Conservation (phyloP, 2,113 vertebrate genomes). For the Nycticryphes semicollaris region DNA sequence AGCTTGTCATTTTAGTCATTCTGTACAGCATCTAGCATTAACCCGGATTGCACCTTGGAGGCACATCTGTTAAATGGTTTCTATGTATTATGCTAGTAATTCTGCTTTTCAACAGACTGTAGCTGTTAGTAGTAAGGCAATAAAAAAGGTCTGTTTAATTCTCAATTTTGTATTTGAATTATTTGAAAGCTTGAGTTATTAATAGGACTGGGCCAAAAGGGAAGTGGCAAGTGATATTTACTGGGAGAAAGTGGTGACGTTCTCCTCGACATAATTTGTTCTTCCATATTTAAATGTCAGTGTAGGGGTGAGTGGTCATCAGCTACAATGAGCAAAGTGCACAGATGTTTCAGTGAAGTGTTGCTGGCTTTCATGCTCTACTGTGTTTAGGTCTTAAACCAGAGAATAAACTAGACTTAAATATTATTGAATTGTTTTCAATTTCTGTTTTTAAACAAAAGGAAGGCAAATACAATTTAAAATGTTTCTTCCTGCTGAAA, state of each 20-base stretch:
- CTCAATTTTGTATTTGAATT: not conserved
- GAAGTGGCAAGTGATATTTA: not conserved
- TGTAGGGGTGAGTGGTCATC: not conserved
- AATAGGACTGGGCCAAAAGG: not conserved
- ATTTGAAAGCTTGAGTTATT: not conserved
- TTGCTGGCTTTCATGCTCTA: not conserved
- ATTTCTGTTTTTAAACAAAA: not conserved
- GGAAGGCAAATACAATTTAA: not conserved
- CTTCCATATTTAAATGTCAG: not conserved
- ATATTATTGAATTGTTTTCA: not conserved
- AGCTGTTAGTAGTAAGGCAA: not conserved
- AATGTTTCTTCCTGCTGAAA: not conserved
- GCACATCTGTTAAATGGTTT: not conserved
- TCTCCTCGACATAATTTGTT: not conserved
- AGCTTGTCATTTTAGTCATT: not conserved
- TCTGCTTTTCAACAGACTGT: not conserved
- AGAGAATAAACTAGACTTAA: not conserved
- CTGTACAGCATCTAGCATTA: not conserved
- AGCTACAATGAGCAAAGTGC: not conserved
- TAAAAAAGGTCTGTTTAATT: not conserved
- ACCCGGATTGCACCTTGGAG: not conserved
- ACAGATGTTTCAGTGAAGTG: not conserved
- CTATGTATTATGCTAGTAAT: not conserved
- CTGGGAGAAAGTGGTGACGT: rapidly evolving
- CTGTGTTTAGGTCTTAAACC: not conserved